Conservation (phyloP, 2,888 invertebrate genomes). For the Machimus rusticus region DNA sequence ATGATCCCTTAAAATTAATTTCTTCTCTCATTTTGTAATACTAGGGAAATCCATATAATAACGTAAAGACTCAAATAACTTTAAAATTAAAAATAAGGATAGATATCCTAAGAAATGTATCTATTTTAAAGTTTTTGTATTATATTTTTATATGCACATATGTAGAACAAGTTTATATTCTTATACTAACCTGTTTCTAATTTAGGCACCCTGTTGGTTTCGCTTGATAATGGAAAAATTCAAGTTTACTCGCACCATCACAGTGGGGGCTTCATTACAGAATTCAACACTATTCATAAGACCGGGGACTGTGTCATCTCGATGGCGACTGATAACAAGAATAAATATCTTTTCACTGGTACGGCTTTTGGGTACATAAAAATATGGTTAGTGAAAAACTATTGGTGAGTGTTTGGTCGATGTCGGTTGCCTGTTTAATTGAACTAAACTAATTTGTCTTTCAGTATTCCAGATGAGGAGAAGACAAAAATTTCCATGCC, state of each 20-base stretch:
- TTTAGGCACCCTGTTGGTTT: slow-evolving; percentile 73
- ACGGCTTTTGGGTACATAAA: slow-evolving; percentile 79
- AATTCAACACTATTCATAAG: slow-evolving; percentile 75
- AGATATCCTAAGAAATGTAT: too few species aligned
- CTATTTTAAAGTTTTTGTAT: too few species aligned
- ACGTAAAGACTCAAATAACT: too few species aligned
- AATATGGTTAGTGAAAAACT: slow-evolving; percentile 79
- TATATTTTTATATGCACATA: neutral
- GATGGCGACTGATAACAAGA: slow-evolving; percentile 74
- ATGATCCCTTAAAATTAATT: too few species aligned
- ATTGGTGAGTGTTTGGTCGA: slow-evolving; percentile 61
- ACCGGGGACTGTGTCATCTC: slow-evolving; percentile 68
- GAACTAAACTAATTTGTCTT: neutral
- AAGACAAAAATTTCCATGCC: slow-evolving; percentile 70
- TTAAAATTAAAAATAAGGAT: too few species aligned
- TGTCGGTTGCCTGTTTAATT: neutral
- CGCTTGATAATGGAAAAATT: slow-evolving; percentile 77
- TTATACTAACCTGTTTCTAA: neutral
- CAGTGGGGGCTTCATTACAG: slow-evolving; percentile 73
- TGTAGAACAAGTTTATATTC: neutral
- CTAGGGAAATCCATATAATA: too few species aligned
- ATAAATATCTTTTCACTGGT: slow-evolving; percentile 78
- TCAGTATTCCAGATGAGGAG: slow-evolving; percentile 56
- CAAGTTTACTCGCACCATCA: slow-evolving; percentile 85
- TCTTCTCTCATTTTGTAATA: too few species aligned